These are phyloP conservation scores for Protaetia brevitarsis DNA, from an alignment of 1,140 invertebrate genomes.

Conservation along the genomic window DNA sequence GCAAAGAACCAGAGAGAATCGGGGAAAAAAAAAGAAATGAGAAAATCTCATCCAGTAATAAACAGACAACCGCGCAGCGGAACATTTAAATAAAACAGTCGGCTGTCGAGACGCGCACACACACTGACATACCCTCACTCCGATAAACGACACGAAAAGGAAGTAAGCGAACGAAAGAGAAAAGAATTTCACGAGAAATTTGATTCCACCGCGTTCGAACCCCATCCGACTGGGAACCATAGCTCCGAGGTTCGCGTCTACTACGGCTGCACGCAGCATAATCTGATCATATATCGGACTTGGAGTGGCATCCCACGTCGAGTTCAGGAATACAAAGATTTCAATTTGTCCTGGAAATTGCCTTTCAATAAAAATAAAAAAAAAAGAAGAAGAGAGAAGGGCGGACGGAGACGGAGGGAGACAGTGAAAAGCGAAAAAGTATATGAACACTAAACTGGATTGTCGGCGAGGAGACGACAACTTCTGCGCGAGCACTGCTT, in stretches of 20 bases:
- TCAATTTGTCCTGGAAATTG: conserved; percentile 50
- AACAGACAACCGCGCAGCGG: not conserved
- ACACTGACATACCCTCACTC: no score
- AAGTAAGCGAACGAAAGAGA: not conserved
- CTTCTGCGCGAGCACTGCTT: no score
- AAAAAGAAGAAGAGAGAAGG: not conserved
- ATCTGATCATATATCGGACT: conserved; percentile 49
- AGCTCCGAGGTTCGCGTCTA: no score
- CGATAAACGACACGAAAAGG: not conserved
- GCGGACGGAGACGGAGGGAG: no score
- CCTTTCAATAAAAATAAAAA: conserved; percentile 45
- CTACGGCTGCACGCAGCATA: conserved; percentile 40
- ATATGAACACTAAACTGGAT: conserved; percentile 45
- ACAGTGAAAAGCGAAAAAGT: conserved; percentile 38
- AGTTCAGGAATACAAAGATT: conserved; percentile 49
- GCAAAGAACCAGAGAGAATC: no score
- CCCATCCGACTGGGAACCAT: no score
- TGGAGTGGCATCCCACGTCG: conserved; percentile 43
- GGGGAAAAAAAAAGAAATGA: no score
- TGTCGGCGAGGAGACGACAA: no score
- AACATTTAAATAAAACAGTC: not conserved
- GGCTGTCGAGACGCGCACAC: not conserved
- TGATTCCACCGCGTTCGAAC: not conserved
- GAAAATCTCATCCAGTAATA: not conserved
- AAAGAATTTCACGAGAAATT: conserved; percentile 17